Evolutionary conservation across 2,113 vertebrate genomes (phyloP).

Genomic region (Leptodactylus fuscus): DNA sequence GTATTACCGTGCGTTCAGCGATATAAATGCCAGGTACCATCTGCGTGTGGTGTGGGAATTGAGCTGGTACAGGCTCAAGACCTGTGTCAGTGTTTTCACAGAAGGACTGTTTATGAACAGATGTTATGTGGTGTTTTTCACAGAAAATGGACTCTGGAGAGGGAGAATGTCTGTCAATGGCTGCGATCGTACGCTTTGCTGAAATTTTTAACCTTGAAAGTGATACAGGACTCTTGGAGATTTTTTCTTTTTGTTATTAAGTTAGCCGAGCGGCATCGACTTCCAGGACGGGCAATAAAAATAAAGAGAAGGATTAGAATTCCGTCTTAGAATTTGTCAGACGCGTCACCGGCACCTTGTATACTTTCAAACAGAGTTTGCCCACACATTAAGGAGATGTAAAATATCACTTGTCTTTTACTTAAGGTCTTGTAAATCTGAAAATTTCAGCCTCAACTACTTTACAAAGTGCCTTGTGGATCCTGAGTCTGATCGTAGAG

Average conservation of each 20-base stretch:
- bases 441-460: neutral
- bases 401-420: neutral
- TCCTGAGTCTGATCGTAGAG: neutral
- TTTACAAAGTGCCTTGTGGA: neutral
- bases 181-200: conserved; percentile 81
- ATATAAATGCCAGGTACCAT: conserved; percentile 86
- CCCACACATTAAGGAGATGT: neutral
- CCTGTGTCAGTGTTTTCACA: conserved; percentile 92
- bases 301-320: conserved; percentile 11
- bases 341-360: neutral
- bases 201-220: conserved; percentile 88
- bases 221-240: conserved; percentile 70
- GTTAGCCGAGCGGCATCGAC: conserved; percentile 56
- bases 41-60: conserved; percentile 95
- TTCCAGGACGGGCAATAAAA: conserved; percentile 16
- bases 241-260: conserved; percentile 67
- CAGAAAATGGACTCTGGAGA: conserved; percentile 91
- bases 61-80: conserved; percentile 82
- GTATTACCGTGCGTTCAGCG: conserved; percentile 83
- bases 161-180: conserved; percentile 93
- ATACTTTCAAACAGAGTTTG: neutral
- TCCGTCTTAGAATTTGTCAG: neutral
- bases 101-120: conserved; percentile 98
- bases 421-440: neutral
- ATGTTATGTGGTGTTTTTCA: conserved; percentile 96